Conservation (phyloP, 2,888 invertebrate genomes). For the Lampropteryx suffumata region DNA sequence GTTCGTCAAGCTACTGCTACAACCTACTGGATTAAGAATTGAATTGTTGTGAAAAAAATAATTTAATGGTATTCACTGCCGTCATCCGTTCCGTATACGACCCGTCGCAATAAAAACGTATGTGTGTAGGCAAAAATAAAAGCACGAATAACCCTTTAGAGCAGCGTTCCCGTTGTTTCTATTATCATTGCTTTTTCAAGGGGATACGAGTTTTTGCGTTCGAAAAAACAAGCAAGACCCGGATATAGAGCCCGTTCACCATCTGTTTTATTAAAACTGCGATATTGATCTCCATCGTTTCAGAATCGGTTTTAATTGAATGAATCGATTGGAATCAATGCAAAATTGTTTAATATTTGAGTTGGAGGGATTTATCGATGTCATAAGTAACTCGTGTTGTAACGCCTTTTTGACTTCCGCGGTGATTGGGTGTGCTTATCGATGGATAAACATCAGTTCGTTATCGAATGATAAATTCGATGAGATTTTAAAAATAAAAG, state of each 20-base stretch:
- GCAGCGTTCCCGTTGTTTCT: slow-evolving; percentile 71
- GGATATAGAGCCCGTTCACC: slow-evolving; percentile 72
- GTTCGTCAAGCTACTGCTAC: no score
- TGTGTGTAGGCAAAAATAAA: slow-evolving; percentile 64
- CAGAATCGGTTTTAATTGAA: slow-evolving; percentile 64
- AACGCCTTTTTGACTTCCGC: slow-evolving; percentile 61
- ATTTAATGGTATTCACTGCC: no score
- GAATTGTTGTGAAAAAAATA: no score
- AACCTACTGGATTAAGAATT: no score
- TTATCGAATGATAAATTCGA: slow-evolving; percentile 38
- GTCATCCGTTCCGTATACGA: slow-evolving; percentile 20
- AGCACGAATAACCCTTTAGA: slow-evolving; percentile 74
- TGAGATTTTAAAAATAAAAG: slow-evolving; percentile 8
- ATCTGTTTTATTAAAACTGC: slow-evolving; percentile 79
- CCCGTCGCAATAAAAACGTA: slow-evolving; percentile 17
- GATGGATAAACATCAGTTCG: slow-evolving; percentile 53
- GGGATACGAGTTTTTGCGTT: slow-evolving; percentile 58
- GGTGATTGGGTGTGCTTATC: slow-evolving; percentile 66
- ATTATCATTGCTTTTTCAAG: slow-evolving; percentile 76
- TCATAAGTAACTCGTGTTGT: slow-evolving; percentile 58
- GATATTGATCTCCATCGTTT: slow-evolving; percentile 73
- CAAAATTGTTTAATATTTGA: slow-evolving; percentile 65
- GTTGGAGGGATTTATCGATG: slow-evolving; percentile 70
- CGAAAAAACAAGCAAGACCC: slow-evolving; percentile 68
- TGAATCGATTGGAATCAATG: slow-evolving; percentile 58